Evolutionary conservation across 2,888 invertebrate genomes (phyloP), one percentile per base, ranked within the genome.

Genomic region (Drosophila buzzatii): DNA sequence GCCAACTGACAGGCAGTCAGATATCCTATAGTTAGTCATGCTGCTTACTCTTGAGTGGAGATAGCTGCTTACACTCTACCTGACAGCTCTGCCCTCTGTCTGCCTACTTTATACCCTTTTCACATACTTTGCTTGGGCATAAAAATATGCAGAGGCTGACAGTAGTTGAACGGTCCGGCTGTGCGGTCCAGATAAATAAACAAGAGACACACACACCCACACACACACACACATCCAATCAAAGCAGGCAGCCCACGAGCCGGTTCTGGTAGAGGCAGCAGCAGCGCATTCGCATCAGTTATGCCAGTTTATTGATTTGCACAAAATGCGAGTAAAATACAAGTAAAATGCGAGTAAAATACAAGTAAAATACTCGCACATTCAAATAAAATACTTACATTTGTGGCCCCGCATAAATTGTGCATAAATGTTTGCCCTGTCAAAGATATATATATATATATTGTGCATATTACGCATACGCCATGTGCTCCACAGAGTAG

Each of bases 221-320:
- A 39, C n/a, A 20, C 37, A 39, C 49, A 3, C 45, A 14, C 45
- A 14, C 1, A 1, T 1, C 16, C 47, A 31, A 4, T 47, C 27
- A 47, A 27, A 2, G 2, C 33, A 37, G 6, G 6, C 37, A 18
- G 20, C 1, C 44, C 5, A 23, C 23, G 23, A 16, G 1, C 0
- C 3, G 7, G 20, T 5, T 44, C 23, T 14, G 20, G 18, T 18
- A 10, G 42, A 20, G 44, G 37, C 27, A 27, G 27, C 27, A 51
- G 35, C 23, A 57, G 31, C 55, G 56, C 56, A 59, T 56, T 69
- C 74, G 68, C 73, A 79, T 83, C 70, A 83, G 79, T 83, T 86
- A 81, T 86, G 71, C 62, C 81, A 86, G 70, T 73, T 78, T 85
- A 83, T 71, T 78, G 86, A 85, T 81, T 78, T 68, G 57, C 66